phyloP scores from a whole-genome alignment of 2,888 invertebrate genomes.

The Creontiades dilutus region DNA sequence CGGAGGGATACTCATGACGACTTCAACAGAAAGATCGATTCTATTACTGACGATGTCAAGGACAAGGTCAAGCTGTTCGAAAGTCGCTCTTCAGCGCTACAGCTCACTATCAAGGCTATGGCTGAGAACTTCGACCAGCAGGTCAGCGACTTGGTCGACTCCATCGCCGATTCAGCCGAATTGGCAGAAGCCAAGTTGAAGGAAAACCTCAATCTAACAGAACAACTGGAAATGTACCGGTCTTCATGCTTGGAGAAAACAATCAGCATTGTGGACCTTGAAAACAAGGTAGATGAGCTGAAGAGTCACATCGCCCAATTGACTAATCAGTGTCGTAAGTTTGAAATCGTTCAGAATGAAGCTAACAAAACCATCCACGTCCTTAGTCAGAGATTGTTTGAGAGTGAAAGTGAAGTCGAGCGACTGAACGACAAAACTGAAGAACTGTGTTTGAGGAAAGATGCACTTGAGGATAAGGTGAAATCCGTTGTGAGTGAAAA shows the following conservation, averaged over 20 bases:
- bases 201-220: slow-evolving; percentile 67
- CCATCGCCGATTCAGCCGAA: slow-evolving; percentile 64
- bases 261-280: slow-evolving; percentile 72
- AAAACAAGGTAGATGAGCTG: slow-evolving; percentile 67
- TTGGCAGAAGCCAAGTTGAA: slow-evolving; percentile 69
- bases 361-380: slow-evolving; percentile 74
- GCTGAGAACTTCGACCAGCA: slow-evolving; percentile 72
- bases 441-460: slow-evolving; percentile 72
- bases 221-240: slow-evolving; percentile 69
- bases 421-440: slow-evolving; percentile 73
- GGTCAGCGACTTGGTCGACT: slow-evolving; percentile 67
- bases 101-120: slow-evolving; percentile 70
- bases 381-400: slow-evolving; percentile 74
- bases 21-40: slow-evolving; percentile 68
- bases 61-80: slow-evolving; percentile 71
- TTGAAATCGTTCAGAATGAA: slow-evolving; percentile 74
- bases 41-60: slow-evolving; percentile 65
- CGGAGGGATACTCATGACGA: slow-evolving; percentile 61
- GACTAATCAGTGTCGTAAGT: slow-evolving; percentile 74
- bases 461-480: slow-evolving; percentile 73
- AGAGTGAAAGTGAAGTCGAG: slow-evolving; percentile 75
- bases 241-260: slow-evolving; percentile 73
- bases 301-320: slow-evolving; percentile 67
- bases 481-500: slow-evolving; percentile 73
- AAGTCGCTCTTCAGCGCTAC: slow-evolving; percentile 45